These are phyloP conservation scores for Thryonomys swinderianus DNA, from an alignment of 2,113 vertebrate genomes.

Conservation along the genomic window DNA sequence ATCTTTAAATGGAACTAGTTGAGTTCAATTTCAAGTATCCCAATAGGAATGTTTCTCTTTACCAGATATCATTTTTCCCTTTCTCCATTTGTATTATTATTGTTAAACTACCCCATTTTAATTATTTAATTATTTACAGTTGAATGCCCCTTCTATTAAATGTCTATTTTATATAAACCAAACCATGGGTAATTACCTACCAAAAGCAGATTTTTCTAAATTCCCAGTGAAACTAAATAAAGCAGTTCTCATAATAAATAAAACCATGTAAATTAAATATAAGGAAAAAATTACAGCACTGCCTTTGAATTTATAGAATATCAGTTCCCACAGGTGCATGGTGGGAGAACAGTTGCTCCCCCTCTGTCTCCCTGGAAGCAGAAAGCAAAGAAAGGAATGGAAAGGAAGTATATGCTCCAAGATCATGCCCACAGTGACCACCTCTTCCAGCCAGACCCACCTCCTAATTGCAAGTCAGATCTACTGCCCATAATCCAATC, in stretches of 20 bases:
- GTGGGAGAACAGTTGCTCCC: not conserved
- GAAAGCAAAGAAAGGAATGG: not conserved
- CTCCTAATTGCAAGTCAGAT: not conserved
- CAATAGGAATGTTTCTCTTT: constrained; percentile 48
- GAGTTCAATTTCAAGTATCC: constrained; percentile 30
- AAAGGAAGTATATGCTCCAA: not conserved
- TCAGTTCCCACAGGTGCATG: not conserved
- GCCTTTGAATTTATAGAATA: constrained; percentile 26
- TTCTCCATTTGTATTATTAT: constrained; percentile 55
- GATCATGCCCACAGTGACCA: not conserved
- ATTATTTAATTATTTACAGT: constrained; percentile 81
- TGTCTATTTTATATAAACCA: constrained; percentile 71
- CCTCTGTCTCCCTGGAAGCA: not conserved
- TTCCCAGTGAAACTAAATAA: constrained; percentile 69
- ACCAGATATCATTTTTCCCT: constrained; percentile 34
- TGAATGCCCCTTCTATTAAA: constrained; percentile 78
- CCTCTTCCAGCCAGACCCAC: not conserved
- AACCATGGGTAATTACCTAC: constrained; percentile 79
- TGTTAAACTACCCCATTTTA: constrained; percentile 73
- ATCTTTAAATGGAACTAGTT: constrained; percentile 55
- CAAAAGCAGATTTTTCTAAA: constrained; percentile 79
- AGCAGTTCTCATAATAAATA: constrained; percentile 70
- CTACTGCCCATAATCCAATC: not conserved
- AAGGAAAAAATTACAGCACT: not conserved
- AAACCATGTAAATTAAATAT: constrained; percentile 61